phyloP scores from a whole-genome alignment of 2,888 invertebrate genomes.

The Brenthis daphne region DNA sequence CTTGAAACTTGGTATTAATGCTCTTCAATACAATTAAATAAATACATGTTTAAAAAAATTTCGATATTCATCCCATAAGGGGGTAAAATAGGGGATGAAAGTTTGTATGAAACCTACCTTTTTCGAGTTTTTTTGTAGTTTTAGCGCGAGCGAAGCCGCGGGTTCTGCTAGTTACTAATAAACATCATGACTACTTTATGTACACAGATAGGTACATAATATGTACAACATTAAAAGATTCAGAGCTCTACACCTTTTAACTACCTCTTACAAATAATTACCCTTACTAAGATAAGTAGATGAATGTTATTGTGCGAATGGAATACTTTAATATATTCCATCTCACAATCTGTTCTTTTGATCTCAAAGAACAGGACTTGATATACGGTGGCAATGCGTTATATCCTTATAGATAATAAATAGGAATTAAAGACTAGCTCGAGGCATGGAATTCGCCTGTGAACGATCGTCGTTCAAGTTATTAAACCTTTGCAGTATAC shows the following conservation, averaged over 20 bases:
- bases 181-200: too few species aligned
- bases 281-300: conserved; percentile 40
- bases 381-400: conserved; percentile 61
- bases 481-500: conserved; percentile 7
- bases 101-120: too few species aligned
- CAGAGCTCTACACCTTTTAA: conserved; percentile 20
- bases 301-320: conserved; percentile 42
- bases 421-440: conserved; percentile 23
- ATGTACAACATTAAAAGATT: conserved; percentile 6
- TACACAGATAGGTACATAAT: too few species aligned
- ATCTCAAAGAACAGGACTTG: conserved; percentile 45
- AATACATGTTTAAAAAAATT: too few species aligned
- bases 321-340: conserved; percentile 45
- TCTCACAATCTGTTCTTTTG: conserved; percentile 41
- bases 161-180: too few species aligned
- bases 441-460: conserved; percentile 18
- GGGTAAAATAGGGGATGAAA: too few species aligned
- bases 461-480: conserved; percentile 22
- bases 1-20: too few species aligned
- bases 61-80: too few species aligned
- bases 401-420: conserved; percentile 56
- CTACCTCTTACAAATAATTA: conserved; percentile 42
- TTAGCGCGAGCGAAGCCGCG: too few species aligned
- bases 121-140: too few species aligned
- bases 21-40: too few species aligned